These are phyloP conservation scores for Pemphredon lugubris DNA, from an alignment of 2,888 invertebrate species.

Conservation along the genomic window DNA sequence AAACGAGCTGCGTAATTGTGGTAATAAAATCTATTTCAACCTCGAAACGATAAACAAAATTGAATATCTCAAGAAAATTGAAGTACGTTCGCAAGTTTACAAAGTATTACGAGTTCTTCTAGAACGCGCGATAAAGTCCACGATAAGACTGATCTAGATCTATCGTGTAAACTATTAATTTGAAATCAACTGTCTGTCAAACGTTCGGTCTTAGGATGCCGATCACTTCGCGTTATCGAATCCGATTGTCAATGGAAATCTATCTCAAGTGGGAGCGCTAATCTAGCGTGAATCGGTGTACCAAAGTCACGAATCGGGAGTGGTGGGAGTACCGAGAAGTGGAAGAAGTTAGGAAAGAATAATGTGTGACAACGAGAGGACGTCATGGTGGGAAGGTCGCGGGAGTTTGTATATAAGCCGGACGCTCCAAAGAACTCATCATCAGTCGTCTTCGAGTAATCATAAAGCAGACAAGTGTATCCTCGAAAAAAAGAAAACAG, in stretches of 20 bases:
- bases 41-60: too few species aligned
- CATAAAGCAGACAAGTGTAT: conserved; percentile 1
- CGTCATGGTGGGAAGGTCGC: conserved; percentile 26
- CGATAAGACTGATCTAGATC: too few species aligned
- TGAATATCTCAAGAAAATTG: too few species aligned
- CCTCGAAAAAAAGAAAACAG: conserved; percentile 4
- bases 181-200: not conserved
- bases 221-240: not conserved
- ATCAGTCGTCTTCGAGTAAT: conserved; percentile 21
- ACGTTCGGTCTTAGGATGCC: not conserved
- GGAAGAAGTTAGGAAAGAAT: conserved; percentile 17
- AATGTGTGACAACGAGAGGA: not conserved
- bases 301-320: not conserved
- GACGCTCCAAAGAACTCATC: not conserved
- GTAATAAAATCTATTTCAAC: too few species aligned
- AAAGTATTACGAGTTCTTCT: too few species aligned
- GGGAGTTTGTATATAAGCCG: conserved; percentile 49
- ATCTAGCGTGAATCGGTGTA: conserved; percentile 19
- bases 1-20: not conserved
- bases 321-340: conserved; percentile 6
- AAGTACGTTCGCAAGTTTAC: too few species aligned
- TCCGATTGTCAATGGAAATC: not conserved
- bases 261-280: conserved; percentile 1
- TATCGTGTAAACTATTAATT: too few species aligned
- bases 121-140: too few species aligned